Percentiles rank a stretch among this genome's conserved stretches.
These are phyloP conservation scores for Tragelaphus strepsiceros DNA, from an alignment of 2,113 vertebrate species.

Conservation along the genomic window DNA sequence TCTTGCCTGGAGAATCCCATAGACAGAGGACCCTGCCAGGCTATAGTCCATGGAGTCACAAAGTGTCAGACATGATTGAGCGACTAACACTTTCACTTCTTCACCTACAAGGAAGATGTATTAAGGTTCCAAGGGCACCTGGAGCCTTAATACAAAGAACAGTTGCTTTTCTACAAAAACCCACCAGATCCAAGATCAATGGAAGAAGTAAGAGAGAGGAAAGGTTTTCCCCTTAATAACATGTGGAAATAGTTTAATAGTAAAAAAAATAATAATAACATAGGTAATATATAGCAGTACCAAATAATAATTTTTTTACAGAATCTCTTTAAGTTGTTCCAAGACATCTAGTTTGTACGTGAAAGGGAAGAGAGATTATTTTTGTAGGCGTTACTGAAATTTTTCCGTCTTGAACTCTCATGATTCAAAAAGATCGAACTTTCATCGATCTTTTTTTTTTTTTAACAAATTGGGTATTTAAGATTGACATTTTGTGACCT, in stretches of 20 bases:
- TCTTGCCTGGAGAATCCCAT: background rate
- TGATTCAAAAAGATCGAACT: background rate
- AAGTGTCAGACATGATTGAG: background rate
- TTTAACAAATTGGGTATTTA: background rate
- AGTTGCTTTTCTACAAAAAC: background rate
- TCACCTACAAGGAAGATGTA: background rate
- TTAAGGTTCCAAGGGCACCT: background rate
- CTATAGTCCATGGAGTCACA: background rate
- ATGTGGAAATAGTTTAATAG: background rate
- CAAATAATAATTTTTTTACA: background rate
- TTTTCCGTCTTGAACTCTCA: background rate
- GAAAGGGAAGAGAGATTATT: conserved; percentile 1
- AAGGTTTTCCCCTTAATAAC: background rate
- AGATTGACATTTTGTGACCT: background rate
- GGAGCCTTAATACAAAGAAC: background rate
- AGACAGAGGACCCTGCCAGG: background rate
- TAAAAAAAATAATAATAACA: background rate
- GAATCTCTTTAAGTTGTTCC: background rate
- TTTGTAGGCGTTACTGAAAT: background rate
- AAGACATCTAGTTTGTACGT: background rate
- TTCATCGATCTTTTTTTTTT: background rate
- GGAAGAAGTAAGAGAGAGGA: background rate
- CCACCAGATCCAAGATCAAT: background rate
- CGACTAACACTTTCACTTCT: background rate
- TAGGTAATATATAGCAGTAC: background rate